phyloP scores from a whole-genome alignment of 1,140 invertebrate species.

The Adelges cooleyi region DNA sequence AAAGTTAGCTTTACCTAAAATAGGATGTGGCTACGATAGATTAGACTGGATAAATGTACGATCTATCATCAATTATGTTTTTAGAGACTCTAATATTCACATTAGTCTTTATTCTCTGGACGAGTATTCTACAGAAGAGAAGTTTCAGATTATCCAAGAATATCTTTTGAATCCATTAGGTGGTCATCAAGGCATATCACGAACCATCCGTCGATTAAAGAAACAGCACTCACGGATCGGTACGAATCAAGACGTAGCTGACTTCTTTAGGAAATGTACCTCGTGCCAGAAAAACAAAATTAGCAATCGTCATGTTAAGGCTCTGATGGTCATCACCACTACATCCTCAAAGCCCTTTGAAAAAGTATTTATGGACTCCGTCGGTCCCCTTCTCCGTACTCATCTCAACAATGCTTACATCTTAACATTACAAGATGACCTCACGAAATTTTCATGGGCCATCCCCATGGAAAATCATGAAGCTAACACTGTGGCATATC shows the following conservation, averaged over 20 bases:
- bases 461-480: slow-evolving; percentile 34
- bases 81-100: neutral
- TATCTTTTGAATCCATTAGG: too few species aligned
- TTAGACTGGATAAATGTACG: neutral
- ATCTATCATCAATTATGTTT: neutral
- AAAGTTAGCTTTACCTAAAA: neutral
- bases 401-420: slow-evolving; percentile 35
- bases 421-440: slow-evolving; percentile 35
- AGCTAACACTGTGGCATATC: slow-evolving; percentile 34
- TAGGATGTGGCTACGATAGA: neutral
- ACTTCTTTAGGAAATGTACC: too few species aligned
- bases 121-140: too few species aligned
- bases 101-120: too few species aligned
- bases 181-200: too few species aligned
- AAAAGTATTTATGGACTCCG: slow-evolving; percentile 34
- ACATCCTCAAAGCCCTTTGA: slow-evolving; percentile 13
- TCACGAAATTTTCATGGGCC: slow-evolving; percentile 36
- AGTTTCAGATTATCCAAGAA: too few species aligned
- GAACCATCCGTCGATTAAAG: too few species aligned
- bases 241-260: too few species aligned
- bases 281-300: slow-evolving; percentile 1
- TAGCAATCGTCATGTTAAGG: neutral
- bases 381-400: slow-evolving; percentile 36
- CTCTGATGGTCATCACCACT: slow-evolving; percentile 14
- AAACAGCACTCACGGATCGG: too few species aligned